Evolutionary conservation across 2,113 vertebrate genomes (phyloP).

Genomic region (Hipposideros armiger): DNA sequence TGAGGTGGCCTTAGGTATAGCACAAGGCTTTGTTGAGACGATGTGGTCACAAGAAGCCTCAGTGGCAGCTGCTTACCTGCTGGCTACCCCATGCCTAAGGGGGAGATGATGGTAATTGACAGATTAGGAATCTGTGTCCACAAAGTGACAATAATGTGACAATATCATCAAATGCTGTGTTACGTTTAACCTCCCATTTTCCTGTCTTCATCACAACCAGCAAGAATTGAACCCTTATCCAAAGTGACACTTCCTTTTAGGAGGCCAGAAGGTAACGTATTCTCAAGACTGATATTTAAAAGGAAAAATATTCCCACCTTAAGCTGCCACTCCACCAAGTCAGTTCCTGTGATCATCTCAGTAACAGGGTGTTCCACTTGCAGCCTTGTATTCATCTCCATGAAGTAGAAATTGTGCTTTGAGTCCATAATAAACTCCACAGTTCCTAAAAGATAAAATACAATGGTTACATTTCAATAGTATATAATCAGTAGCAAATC

Average conservation of each 20-base stretch:
- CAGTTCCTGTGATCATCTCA: slow-evolving; percentile 98
- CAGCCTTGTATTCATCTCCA: slow-evolving; percentile 99
- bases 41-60: background rate
- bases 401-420: slow-evolving; percentile 98
- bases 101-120: background rate
- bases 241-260: background rate
- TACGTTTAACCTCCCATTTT: background rate
- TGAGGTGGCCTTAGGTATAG: background rate
- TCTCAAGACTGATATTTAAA: background rate
- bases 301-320: slow-evolving; percentile 87
- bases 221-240: background rate
- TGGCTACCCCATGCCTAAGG: background rate
- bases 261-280: background rate
- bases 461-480: background rate
- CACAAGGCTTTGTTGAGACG: background rate
- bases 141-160: background rate
- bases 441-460: slow-evolving; percentile 90
- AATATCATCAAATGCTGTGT: background rate
- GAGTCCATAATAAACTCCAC: slow-evolving; percentile 99
- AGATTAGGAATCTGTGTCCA: background rate
- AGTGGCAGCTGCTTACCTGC: background rate
- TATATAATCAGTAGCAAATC: background rate
- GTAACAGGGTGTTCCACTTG: slow-evolving; percentile 98
- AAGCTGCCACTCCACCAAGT: slow-evolving; percentile 99
- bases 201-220: background rate